phyloP scores from a whole-genome alignment of 2,888 invertebrate species.

The Adelphocoris suturalis region DNA sequence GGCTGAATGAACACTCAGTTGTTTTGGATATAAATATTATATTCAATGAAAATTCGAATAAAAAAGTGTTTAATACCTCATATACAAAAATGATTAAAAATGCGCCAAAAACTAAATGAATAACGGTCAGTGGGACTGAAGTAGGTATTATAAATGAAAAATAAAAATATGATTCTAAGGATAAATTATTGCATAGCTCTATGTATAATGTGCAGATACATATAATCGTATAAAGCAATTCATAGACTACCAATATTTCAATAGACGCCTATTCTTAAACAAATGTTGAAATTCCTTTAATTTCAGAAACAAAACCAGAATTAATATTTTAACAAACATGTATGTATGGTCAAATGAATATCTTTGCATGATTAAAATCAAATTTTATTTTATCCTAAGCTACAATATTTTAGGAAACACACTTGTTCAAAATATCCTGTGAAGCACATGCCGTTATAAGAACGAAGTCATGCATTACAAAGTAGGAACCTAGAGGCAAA shows the following conservation, averaged over 20 bases:
- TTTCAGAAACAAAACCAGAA: too few species aligned
- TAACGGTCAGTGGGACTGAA: background rate
- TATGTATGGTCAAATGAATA: too few species aligned
- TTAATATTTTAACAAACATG: too few species aligned
- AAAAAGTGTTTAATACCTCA: conserved; percentile 51
- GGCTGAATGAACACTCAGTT: background rate
- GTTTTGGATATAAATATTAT: background rate
- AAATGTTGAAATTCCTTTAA: too few species aligned
- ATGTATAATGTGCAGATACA: too few species aligned
- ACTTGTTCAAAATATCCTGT: background rate
- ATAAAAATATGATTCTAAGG: background rate
- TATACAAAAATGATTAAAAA: conserved; percentile 46
- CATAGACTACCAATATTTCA: too few species aligned
- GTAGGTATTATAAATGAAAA: background rate
- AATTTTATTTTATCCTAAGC: background rate
- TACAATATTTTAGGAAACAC: background rate
- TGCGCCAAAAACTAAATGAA: background rate
- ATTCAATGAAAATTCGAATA: conserved; percentile 24
- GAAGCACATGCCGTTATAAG: background rate
- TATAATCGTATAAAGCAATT: too few species aligned
- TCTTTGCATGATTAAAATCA: too few species aligned
- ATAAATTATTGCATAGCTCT: too few species aligned
- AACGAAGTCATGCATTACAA: background rate
- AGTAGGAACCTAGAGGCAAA: background rate
- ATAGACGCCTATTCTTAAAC: too few species aligned